Evolutionary conservation across 2,888 invertebrate species (phyloP).

Genomic region (Apodemia mormo): DNA sequence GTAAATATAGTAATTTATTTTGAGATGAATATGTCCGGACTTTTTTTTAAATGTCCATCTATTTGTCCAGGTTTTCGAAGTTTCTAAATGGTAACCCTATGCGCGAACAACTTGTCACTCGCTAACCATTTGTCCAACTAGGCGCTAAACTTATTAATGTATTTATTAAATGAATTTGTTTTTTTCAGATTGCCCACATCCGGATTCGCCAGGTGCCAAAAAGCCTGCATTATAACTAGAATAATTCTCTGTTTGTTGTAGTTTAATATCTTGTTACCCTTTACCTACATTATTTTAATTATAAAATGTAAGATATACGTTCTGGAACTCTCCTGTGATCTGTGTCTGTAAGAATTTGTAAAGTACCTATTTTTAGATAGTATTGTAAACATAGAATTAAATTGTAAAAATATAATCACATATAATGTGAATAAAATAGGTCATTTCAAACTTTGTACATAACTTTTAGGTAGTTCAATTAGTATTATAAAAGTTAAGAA

Average conservation of each 20-base stretch:
- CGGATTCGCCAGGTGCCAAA: conserved; percentile 77
- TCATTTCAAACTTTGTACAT: conserved; percentile 6
- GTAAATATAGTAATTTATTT: no score
- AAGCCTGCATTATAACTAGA: conserved; percentile 73
- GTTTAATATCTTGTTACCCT: conserved; percentile 67
- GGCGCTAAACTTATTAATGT: no score
- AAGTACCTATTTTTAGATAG: conserved; percentile 42
- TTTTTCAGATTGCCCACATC: conserved; percentile 73
- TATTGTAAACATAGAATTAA: conserved; percentile 14
- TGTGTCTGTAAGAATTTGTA: conserved; percentile 62
- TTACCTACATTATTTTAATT: conserved; percentile 40
- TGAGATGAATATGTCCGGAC: no score
- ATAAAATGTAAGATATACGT: conserved; percentile 47
- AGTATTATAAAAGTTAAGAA: not conserved
- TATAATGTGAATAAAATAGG: conserved; percentile 19
- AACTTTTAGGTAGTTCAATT: not conserved
- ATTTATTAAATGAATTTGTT: conserved; percentile 30
- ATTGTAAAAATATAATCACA: conserved; percentile 44
- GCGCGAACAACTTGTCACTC: no score
- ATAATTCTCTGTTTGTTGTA: conserved; percentile 38
- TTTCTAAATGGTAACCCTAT: no score
- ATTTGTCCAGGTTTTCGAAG: no score
- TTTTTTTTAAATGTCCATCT: no score
- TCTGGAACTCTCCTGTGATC: conserved; percentile 82
- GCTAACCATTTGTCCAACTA: no score